Evolutionary conservation across 2,888 invertebrate genomes (phyloP).

Genomic region (Spialia ferax): DNA sequence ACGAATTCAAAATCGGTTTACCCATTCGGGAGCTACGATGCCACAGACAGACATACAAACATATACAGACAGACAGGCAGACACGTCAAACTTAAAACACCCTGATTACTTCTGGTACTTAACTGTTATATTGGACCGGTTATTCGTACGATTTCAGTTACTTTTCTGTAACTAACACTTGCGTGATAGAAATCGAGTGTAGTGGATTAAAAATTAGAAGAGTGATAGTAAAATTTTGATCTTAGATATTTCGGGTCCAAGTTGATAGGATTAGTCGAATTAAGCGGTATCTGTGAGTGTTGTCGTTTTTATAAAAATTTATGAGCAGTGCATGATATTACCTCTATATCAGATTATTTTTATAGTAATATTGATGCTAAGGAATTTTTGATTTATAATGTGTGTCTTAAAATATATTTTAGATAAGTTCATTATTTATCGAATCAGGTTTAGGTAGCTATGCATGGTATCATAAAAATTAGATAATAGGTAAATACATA

Average conservation of each 20-base stretch:
- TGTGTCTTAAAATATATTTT: neutral
- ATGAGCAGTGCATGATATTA: slow-evolving; percentile 2
- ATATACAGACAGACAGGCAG: too few species aligned
- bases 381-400: neutral
- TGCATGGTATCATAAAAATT: neutral
- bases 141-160: too few species aligned
- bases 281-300: neutral
- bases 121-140: too few species aligned
- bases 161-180: neutral
- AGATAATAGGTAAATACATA: neutral
- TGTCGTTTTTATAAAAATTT: neutral
- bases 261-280: slow-evolving; percentile 11
- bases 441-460: neutral
- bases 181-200: neutral
- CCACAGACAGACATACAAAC: too few species aligned
- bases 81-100: too few species aligned
- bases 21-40: too few species aligned
- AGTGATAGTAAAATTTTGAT: neutral
- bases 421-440: neutral
- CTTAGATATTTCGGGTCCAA: slow-evolving; percentile 5
- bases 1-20: too few species aligned
- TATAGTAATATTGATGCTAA: neutral
- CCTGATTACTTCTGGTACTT: too few species aligned
- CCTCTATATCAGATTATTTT: neutral
- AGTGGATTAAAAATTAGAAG: neutral